Percentiles rank a stretch among this genome's conserved stretches.
These are phyloP conservation scores for Pithys albifrons DNA, from an alignment of 2,113 vertebrate species.

Conservation along the genomic window DNA sequence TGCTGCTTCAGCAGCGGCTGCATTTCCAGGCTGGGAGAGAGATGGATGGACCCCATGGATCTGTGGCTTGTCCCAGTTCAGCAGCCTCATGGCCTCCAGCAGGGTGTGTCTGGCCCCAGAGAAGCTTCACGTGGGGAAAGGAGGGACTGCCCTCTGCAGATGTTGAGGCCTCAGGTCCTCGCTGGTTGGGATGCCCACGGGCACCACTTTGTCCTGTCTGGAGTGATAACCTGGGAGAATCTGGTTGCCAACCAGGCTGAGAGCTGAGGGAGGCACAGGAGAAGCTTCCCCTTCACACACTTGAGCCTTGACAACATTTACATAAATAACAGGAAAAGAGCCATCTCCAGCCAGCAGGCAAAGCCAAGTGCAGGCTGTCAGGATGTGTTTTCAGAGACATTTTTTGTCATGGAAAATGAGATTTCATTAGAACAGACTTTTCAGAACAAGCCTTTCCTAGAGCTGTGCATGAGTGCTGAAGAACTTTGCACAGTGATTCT, in stretches of 20 bases:
- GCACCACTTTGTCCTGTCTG: background rate
- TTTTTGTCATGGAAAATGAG: background rate
- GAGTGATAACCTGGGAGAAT: background rate
- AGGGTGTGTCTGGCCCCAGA: background rate
- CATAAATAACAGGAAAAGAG: background rate
- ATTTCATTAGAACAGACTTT: background rate
- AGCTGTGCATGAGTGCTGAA: background rate
- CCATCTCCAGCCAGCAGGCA: background rate
- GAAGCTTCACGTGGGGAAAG: background rate
- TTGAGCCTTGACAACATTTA: background rate
- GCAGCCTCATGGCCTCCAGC: background rate
- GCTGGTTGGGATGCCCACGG: accelerated
- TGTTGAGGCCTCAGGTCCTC: background rate
- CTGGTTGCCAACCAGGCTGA: background rate
- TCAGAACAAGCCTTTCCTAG: background rate
- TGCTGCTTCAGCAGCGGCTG: background rate
- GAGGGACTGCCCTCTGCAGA: accelerated
- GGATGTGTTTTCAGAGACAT: background rate
- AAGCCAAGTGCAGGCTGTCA: background rate
- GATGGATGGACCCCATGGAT: background rate
- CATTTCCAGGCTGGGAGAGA: background rate
- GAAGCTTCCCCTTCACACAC: background rate
- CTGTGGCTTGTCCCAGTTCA: background rate
- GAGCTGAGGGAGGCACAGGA: background rate
- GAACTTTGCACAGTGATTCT: background rate